Conservation (phyloP, 1,140 invertebrate genomes). For the Bilobella aurantiaca region DNA sequence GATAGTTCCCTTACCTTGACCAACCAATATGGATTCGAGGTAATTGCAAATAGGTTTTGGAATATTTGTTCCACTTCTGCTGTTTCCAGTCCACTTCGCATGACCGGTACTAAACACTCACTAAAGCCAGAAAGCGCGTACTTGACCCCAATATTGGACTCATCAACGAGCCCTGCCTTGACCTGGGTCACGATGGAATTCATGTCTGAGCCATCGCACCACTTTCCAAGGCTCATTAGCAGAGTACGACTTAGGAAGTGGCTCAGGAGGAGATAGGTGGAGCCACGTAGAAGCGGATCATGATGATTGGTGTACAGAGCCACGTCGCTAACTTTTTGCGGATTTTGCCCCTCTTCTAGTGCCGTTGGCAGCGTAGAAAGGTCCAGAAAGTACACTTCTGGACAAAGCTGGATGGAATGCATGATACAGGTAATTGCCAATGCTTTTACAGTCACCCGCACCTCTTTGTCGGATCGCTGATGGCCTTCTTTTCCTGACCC, state of each 20-base stretch:
- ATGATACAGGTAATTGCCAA: conserved; percentile 64
- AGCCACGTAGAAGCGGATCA: conserved; percentile 72
- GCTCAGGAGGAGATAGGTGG: conserved; percentile 55
- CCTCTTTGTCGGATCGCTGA: conserved; percentile 53
- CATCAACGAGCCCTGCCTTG: conserved; percentile 17
- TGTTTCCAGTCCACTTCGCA: conserved; percentile 1
- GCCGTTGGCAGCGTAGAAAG: conserved; percentile 38
- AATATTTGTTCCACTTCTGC: conserved; percentile 41
- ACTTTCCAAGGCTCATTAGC: background rate
- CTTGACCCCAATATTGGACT: conserved; percentile 27
- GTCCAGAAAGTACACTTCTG: conserved; percentile 54
- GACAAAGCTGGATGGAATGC: conserved; percentile 56
- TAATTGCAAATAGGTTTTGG: conserved; percentile 51
- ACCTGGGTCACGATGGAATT: no score
- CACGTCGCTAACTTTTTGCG: conserved; percentile 26
- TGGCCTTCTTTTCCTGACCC: conserved; percentile 43
- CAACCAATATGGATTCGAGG: conserved; percentile 72
- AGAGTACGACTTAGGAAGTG: conserved; percentile 55
- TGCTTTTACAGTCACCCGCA: conserved; percentile 73
- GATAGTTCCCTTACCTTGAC: conserved; percentile 70
- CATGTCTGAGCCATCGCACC: background rate
- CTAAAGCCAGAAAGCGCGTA: conserved; percentile 22
- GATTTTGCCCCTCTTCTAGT: background rate
- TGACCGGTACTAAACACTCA: conserved; percentile 15
- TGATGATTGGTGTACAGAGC: conserved; percentile 43